Conservation (phyloP, 1,140 invertebrate species). For the Zaprionus lachaisei region DNA sequence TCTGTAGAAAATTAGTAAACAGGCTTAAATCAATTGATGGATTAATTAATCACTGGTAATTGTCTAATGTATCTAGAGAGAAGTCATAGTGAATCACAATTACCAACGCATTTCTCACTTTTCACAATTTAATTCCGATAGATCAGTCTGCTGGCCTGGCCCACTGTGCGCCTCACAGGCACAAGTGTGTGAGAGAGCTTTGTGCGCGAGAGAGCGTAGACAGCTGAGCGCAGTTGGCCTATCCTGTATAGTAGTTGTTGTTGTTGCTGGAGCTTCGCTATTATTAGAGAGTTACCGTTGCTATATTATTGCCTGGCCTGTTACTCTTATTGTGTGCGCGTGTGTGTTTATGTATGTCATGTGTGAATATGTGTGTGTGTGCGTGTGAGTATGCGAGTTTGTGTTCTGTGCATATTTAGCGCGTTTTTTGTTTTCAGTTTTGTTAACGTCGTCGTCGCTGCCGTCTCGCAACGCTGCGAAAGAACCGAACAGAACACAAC, state of each 20-base stretch:
- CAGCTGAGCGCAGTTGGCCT: constrained; percentile 45
- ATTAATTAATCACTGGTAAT: no score
- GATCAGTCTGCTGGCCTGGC: no score
- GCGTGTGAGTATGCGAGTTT: constrained; percentile 33
- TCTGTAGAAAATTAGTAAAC: no score
- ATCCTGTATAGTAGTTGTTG: constrained; percentile 30
- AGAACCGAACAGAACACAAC: background rate
- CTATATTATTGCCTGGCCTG: constrained; percentile 71
- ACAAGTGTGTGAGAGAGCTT: background rate
- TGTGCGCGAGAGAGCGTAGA: constrained; percentile 42
- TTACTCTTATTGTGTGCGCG: constrained; percentile 51
- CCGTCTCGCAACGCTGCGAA: constrained; percentile 61
- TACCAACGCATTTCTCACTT: no score
- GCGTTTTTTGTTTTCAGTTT: constrained; percentile 80
- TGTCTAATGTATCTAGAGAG: no score
- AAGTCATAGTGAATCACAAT: no score
- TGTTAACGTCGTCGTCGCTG: constrained; percentile 74
- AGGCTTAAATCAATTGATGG: no score
- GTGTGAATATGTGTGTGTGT: constrained; percentile 5
- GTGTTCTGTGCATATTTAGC: constrained; percentile 81
- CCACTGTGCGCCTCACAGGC: background rate
- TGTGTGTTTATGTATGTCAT: background rate
- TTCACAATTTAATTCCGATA: no score
- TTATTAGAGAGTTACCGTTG: constrained; percentile 81
- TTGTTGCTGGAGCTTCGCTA: constrained; percentile 55